Percentiles rank a stretch among this genome's conserved stretches.
Evolutionary conservation across 2,888 invertebrate genomes (phyloP).

Genomic region (Pristionchus exspectatus): DNA sequence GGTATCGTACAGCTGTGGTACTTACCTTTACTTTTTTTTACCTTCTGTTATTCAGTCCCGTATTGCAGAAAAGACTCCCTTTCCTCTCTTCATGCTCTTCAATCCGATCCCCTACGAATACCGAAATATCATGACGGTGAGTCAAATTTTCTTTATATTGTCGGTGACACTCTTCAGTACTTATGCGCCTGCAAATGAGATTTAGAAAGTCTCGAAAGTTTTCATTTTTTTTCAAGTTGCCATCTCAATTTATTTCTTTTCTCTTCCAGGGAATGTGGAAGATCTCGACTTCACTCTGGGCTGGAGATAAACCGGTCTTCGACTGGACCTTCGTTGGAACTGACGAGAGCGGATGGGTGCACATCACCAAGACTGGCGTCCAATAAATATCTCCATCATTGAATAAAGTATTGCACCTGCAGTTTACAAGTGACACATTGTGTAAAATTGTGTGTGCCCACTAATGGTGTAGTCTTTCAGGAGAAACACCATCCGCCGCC

Average conservation of each 20-base stretch:
- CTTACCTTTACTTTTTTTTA: too few relatives aligned
- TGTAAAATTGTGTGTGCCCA: too few relatives aligned
- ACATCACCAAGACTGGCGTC: neutral
- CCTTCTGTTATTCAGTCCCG: too few relatives aligned
- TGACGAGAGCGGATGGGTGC: conserved; percentile 39
- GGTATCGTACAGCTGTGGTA: too few relatives aligned
- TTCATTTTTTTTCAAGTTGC: neutral
- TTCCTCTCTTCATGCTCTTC: conserved; percentile 22
- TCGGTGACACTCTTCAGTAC: too few relatives aligned
- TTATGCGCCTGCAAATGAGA: neutral
- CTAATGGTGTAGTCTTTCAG: neutral
- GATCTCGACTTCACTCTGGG: neutral
- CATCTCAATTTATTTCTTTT: neutral
- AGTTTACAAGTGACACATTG: neutral
- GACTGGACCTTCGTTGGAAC: conserved; percentile 17
- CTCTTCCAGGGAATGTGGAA: conserved; percentile 8
- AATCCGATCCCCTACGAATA: conserved; percentile 3
- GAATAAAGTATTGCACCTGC: neutral
- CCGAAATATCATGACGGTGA: conserved; percentile 23
- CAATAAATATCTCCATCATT: neutral
- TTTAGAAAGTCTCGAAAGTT: neutral
- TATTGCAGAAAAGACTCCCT: conserved; percentile 1
- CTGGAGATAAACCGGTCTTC: neutral
- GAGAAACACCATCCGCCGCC: conserved; percentile 52
- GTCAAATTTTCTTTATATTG: neutral